Base-by-base conservation (phyloP, 2,888 invertebrate species). In the Nomada flava region DNA sequence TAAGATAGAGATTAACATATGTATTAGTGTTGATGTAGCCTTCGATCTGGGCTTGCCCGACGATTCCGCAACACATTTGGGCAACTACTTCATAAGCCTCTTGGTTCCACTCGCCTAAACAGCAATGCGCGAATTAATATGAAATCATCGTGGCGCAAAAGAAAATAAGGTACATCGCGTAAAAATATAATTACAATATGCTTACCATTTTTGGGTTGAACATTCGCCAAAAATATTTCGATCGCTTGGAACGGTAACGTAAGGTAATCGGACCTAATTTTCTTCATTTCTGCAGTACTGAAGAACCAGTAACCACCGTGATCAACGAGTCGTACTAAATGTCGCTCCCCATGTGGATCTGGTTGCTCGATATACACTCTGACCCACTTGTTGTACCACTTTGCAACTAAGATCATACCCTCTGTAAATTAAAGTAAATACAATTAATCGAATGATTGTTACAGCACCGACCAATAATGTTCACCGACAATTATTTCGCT, bases 241-340 rank as follows among this genome's bases (percentile, higher is more conserved):
- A 98, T 97, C 77, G 99, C 98, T 96, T 99, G 99, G 96, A 99
- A 99, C 72, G 99, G 99, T 93, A 99, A 95, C 78, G 96, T 95
- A 95, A 99, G 97, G 94, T 98, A 99, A 94, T 99, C 99, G 73
- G 96, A 96, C 90, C 98, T 96, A 89, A 99, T 98, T 95, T 99
- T 98, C 92, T 98, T 96, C 92, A 99, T 95, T 87, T 96, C 95
- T 75, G 96, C 95, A 88, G 97, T 96, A 89, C 96, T 96, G 74
- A 98, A 95, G 79, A 96, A 96, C 91, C 96, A 96, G 94, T 97
- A 99, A 69, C 99, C 99, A 67, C 99, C 99, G 91, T 98, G 98
- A 95, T 99, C 99, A 69, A 99, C 96, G 93, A 98, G 97, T 94
- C 97, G 97, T 76, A 99, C 96, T 86, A 98, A 95, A 89, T 97